Evolutionary conservation across 2,888 invertebrate species (phyloP), one percentile per base, ranked within the genome.

Genomic region (Torymus auratus): DNA sequence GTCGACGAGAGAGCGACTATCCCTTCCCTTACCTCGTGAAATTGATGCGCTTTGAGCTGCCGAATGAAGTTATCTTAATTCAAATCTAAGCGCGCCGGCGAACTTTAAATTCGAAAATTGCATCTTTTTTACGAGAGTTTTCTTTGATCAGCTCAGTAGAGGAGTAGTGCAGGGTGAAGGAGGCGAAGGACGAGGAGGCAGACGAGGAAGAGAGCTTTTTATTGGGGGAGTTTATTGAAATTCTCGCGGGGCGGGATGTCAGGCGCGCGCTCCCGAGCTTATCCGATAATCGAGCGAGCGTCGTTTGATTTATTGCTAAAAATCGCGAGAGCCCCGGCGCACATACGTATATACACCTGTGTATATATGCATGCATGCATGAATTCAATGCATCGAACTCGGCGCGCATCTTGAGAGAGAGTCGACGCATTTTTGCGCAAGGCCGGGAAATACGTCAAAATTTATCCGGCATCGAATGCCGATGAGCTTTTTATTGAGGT

Each of bases 21-120:
- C 52, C 13, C 17, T 52, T 20, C 56, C 56, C 41, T 17, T 23
- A 23, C 72, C 50, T 61, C 53, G 73, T 68, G 78, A 81, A 82
- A 82, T 82, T 82, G 82, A 82, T 82, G 82, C 78, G 74, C 79
- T 71, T 71, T 75, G 74, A 74, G 61, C 56, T 74, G 70, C 20
- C 74, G 69, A 75, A 78, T 28, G 58, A 52, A 64, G 65, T 70
- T 82, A 82, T 82, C 82, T 82, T 82, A 82, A 82, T 82, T 82
- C 78, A 82, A 82, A 82, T 82, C 82, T 69, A 69, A 79, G 82
- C 73, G 70, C 62, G n/a, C 41, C 41, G 62, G 17, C 17, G 20
- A 68, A 68, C 71, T 80, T 67, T 71, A 76, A 80, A 72, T 71
- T 70, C 75, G 71, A 76, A 76, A 72, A 64, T 41, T 60, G 70